Conservation (phyloP, 1,140 invertebrate genomes). For the Pantala flavescens region DNA sequence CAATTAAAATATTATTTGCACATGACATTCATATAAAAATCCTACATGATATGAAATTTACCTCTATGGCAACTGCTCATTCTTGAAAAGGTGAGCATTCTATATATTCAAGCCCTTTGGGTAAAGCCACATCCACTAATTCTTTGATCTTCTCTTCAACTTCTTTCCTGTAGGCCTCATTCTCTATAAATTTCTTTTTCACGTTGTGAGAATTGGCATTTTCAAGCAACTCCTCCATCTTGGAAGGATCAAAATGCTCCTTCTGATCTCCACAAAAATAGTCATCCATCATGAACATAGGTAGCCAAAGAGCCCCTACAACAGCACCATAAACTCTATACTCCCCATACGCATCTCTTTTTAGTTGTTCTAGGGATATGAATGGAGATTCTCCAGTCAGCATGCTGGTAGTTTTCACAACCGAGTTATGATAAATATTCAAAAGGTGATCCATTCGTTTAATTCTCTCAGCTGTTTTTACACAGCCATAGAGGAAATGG, state of each 20-base stretch:
- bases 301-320: neutral
- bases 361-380: neutral
- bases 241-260: neutral
- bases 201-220: neutral
- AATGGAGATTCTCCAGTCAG: neutral
- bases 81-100: no score
- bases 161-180: neutral
- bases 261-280: neutral
- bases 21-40: no score
- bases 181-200: neutral
- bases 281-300: neutral
- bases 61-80: no score
- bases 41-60: no score
- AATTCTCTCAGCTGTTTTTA: neutral
- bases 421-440: neutral
- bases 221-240: neutral
- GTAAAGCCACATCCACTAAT: neutral
- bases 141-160: neutral
- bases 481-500: slow-evolving; percentile 20
- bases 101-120: neutral
- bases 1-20: no score
- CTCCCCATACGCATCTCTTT: neutral
- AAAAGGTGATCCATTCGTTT: neutral
- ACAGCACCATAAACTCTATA: neutral
- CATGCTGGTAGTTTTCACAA: neutral